Conservation (phyloP, 1,140 invertebrate species). For the Drosophila subpulchrella region DNA sequence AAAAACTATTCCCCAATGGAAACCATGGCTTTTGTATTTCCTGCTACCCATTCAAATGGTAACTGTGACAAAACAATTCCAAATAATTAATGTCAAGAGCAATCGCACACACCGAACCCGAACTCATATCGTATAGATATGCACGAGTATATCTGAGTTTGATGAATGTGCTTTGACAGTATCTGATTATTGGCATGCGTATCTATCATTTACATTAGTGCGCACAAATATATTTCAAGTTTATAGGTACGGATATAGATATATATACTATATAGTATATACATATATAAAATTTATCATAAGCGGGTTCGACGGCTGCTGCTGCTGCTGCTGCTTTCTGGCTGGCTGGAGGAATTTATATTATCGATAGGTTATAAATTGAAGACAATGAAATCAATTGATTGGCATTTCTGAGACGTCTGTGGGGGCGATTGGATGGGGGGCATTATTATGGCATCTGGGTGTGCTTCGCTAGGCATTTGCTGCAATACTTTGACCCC, state of each 20-base stretch:
- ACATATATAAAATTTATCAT: conserved; percentile 56
- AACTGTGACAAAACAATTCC: conserved; percentile 72
- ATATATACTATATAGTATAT: conserved; percentile 4
- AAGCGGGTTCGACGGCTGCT: conserved; percentile 35
- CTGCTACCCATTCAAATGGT: conserved; percentile 26
- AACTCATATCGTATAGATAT: conserved; percentile 6
- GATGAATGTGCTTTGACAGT: conserved; percentile 52
- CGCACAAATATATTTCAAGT: conserved; percentile 46
- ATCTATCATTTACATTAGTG: conserved; percentile 57
- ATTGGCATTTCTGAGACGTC: conserved; percentile 69
- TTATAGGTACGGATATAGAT: conserved; percentile 6
- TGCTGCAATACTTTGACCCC: conserved; percentile 75
- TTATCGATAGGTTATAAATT: conserved; percentile 82
- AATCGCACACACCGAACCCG: conserved; percentile 19
- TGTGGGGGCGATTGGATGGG: conserved; percentile 19
- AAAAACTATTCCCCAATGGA: not conserved
- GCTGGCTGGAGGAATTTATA: conserved; percentile 68
- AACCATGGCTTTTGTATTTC: conserved; percentile 6
- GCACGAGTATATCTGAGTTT: conserved; percentile 30
- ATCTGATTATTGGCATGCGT: conserved; percentile 60
- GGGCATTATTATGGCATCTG: conserved; percentile 50
- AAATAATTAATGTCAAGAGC: conserved; percentile 78
- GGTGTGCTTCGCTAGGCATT: conserved; percentile 51
- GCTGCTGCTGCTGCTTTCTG: conserved; percentile 38
- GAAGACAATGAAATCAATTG: conserved; percentile 83